These are phyloP conservation scores for Astropecten irregularis DNA, from an alignment of 53 echinoderm and acorn worm species.

Conservation along the genomic window DNA sequence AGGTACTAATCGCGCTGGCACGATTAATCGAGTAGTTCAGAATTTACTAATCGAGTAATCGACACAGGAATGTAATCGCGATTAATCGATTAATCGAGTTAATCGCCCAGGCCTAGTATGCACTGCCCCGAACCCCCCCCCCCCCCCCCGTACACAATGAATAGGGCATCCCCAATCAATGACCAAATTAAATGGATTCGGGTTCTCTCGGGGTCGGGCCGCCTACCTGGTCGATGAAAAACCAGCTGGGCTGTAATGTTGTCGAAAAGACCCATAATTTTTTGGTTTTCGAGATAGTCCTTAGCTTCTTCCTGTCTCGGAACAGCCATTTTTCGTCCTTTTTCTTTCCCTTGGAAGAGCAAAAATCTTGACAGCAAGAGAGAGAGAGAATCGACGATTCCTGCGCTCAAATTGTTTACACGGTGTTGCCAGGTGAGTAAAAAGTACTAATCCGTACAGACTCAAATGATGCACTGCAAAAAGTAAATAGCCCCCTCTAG, in stretches of 20 bases:
- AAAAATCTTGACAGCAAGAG: neutral
- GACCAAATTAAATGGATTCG: too few species aligned
- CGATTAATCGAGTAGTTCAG: too few species aligned
- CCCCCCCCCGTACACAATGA: too few species aligned
- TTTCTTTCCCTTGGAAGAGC: too few species aligned
- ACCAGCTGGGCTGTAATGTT: constrained; percentile 90
- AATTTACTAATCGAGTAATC: too few species aligned
- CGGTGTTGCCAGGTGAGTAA: constrained; percentile 10
- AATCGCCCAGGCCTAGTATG: too few species aligned
- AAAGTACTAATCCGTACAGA: neutral
- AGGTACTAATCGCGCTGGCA: too few species aligned
- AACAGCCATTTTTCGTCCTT: constrained; percentile 40
- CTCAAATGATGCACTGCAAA: neutral
- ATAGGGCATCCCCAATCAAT: too few species aligned
- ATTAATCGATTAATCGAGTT: too few species aligned
- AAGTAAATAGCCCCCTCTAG: constrained; percentile 4
- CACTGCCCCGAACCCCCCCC: too few species aligned
- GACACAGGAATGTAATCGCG: too few species aligned
- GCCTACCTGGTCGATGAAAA: constrained; percentile 89
- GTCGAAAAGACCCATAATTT: constrained; percentile 86
- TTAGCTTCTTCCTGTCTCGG: constrained; percentile 69
- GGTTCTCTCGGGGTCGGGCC: too few species aligned
- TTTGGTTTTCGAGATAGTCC: constrained; percentile 82
- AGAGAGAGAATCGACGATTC: neutral
- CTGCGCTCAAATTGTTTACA: constrained; percentile 6